phyloP scores from a whole-genome alignment of 2,113 vertebrate species.

The Parotia lawesii region DNA sequence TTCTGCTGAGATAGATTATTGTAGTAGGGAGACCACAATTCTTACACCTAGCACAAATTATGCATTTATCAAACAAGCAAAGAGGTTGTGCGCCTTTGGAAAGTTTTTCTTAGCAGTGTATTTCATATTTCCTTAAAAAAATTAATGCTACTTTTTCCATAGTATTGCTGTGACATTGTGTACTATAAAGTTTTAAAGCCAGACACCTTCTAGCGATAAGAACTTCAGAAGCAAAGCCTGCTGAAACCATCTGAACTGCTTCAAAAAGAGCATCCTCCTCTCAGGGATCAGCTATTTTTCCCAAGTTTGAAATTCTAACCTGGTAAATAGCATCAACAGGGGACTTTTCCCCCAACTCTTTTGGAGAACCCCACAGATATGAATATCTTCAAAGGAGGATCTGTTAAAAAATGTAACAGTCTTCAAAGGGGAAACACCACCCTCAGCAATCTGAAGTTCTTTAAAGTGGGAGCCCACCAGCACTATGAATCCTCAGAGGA shows the following conservation, averaged over 20 bases:
- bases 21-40: not conserved
- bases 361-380: slow-evolving; percentile 70
- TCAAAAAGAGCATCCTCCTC: slow-evolving; percentile 71
- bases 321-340: slow-evolving; percentile 72
- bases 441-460: slow-evolving; percentile 74
- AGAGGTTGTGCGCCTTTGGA: not conserved
- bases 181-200: slow-evolving; percentile 53
- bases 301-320: slow-evolving; percentile 68
- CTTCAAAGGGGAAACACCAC: slow-evolving; percentile 77
- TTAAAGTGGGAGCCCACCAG: slow-evolving; percentile 76
- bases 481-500: slow-evolving; percentile 62
- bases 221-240: slow-evolving; percentile 70
- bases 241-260: slow-evolving; percentile 70
- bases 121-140: not conserved
- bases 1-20: not conserved
- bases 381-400: slow-evolving; percentile 75
- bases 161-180: not conserved
- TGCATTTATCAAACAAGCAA: not conserved
- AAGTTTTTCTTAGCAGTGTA: not conserved
- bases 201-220: slow-evolving; percentile 63
- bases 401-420: slow-evolving; percentile 75
- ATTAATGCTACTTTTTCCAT: not conserved
- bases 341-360: slow-evolving; percentile 58
- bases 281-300: slow-evolving; percentile 66
- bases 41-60: not conserved